Percentiles rank a stretch among this genome's conserved stretches.
Evolutionary conservation across 2,113 vertebrate genomes (phyloP).

Genomic region (Ivindomyrus marchei): DNA sequence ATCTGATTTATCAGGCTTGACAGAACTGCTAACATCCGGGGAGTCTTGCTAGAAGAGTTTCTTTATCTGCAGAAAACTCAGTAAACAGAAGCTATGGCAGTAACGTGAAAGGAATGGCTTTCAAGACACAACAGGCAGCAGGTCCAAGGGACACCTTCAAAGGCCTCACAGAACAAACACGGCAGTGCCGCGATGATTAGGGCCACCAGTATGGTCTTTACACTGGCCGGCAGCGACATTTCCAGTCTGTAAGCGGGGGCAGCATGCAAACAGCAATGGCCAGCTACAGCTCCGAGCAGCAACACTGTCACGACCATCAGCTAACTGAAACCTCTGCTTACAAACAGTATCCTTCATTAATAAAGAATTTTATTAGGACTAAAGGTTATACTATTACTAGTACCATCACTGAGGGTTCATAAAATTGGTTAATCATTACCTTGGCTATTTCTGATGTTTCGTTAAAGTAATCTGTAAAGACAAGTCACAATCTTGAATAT

Average conservation of each 20-base stretch:
- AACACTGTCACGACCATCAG: background rate
- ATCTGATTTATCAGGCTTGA: constrained; percentile 47
- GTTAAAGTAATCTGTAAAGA: background rate
- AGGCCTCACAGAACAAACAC: background rate
- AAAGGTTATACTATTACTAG: background rate
- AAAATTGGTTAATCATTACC: background rate
- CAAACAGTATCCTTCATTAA: background rate
- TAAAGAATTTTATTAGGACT: background rate
- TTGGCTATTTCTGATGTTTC: background rate
- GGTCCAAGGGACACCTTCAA: background rate
- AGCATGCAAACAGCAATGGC: background rate
- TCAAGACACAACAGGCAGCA: background rate
- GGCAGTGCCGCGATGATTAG: background rate
- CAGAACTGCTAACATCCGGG: constrained; percentile 38
- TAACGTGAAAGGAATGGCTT: background rate
- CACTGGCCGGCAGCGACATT: background rate
- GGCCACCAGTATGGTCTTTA: background rate
- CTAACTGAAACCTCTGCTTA: background rate
- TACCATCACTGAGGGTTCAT: background rate
- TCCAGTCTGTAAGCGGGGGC: background rate
- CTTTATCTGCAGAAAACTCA: constrained; percentile 33
- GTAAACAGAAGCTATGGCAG: background rate
- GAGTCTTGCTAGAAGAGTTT: constrained; percentile 36
- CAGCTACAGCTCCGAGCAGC: background rate
- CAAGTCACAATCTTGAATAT: background rate